Evolutionary conservation across 2,113 vertebrate genomes (phyloP), one percentile per base, ranked within the genome.

Genomic region (Scatophagus argus): DNA sequence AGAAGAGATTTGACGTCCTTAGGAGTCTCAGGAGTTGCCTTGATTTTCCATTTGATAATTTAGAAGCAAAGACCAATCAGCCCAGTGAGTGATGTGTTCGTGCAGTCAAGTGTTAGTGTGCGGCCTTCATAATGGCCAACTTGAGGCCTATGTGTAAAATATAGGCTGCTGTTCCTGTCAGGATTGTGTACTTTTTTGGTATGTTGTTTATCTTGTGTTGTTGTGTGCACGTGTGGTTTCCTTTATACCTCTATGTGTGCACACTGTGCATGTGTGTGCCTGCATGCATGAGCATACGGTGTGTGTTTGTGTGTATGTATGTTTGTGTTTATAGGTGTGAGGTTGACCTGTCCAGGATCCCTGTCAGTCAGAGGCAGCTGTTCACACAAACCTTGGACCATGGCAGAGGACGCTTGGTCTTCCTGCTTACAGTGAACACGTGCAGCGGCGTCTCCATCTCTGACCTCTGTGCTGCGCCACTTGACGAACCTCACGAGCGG

Each of bases 381-480:
- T 97, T 87, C 93, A 95, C 1, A 27, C 93, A 91, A 80, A 19
- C 91, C 60, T 60, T 81, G 91, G 84, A 10, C 43, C 61, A 64
- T 1, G 58, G 90, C 2, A 77, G 61, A 60, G 96, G 96, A 17
- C 87, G 88, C 0, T 75, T 99, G 67, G 89, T 97, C 7, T 88
- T 96, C 91, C 76, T 97, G 56, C 43, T 99, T 31, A 95, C 89
- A 0, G 87, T 96, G 16, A 91, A 83, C 0, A 84, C 94, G 0
- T 97, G 96, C 70, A 81, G 89, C 0, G 96, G 96, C 0, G 96
- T 97, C 60, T 97, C 96, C 4, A 91, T 99, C 84, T 96, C 95
- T 0, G 97, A 99, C 87, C 89, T 99, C 16, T 94, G 94, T 2
- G 92, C 95, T 12, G 96, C 96, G n/a, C 97, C 96, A 1, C 94